Conservation (phyloP, 2,888 invertebrate species). For the Acronicta psi region DNA sequence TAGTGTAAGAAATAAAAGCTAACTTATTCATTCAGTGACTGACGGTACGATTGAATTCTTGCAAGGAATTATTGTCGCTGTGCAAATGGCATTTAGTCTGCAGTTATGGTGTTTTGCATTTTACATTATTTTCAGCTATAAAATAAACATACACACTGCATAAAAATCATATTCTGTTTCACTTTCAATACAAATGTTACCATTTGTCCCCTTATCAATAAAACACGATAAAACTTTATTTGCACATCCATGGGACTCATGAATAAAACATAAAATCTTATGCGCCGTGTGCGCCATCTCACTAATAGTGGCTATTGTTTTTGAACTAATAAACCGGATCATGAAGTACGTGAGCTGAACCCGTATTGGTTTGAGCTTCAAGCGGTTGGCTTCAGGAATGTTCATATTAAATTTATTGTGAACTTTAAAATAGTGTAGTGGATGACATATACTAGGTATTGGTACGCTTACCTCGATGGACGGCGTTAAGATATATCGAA, state of each 20-base stretch:
- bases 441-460: neutral
- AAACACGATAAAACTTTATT: conserved; percentile 23
- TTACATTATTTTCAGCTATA: neutral
- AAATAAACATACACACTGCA: too few relatives aligned
- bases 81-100: too few relatives aligned
- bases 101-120: too few relatives aligned
- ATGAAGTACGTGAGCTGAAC: neutral
- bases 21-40: too few relatives aligned
- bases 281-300: neutral
- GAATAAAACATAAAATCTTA: conserved; percentile 24
- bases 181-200: conserved; percentile 10
- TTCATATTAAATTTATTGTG: neutral
- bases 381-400: neutral
- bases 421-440: neutral
- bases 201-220: conserved; percentile 35
- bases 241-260: conserved; percentile 13
- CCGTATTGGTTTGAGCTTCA: neutral
- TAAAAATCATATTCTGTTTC: neutral
- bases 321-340: neutral
- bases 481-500: too few relatives aligned
- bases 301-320: conserved; percentile 5
- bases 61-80: neutral
- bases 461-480: too few relatives aligned
- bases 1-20: too few relatives aligned
- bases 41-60: too few relatives aligned